Conservation (phyloP, 2,797 vertebrate genomes). For the Allobates femoralis region DNA sequence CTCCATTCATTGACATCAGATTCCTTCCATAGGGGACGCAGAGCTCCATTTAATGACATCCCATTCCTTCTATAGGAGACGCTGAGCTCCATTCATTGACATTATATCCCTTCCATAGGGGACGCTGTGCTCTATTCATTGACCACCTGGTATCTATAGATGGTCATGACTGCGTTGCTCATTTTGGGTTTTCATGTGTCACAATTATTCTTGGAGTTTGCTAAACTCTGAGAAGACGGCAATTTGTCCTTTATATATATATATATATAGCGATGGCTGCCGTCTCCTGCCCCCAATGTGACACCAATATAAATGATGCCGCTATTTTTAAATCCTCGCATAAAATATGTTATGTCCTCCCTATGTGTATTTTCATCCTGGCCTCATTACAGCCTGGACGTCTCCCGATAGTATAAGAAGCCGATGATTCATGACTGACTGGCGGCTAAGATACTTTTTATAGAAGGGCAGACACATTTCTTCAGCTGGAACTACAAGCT, state of each 20-base stretch:
- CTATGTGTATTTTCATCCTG: slow-evolving; percentile 16
- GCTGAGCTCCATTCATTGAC: too few relatives aligned
- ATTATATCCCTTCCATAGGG: background rate
- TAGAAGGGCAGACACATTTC: background rate
- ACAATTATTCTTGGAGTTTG: background rate
- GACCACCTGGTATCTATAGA: background rate
- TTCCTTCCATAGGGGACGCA: too few relatives aligned
- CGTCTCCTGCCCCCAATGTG: background rate
- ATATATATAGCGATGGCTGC: background rate
- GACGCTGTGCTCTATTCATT: background rate
- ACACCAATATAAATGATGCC: slow-evolving; percentile 26
- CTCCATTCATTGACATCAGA: too few relatives aligned
- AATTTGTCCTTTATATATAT: background rate
- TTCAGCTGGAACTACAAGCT: background rate
- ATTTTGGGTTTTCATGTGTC: background rate
- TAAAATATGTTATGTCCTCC: slow-evolving; percentile 10
- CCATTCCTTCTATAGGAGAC: too few relatives aligned
- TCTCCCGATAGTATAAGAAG: background rate
- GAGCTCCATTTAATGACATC: too few relatives aligned
- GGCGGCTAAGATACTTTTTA: background rate
- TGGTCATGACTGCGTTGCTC: background rate
- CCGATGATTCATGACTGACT: slow-evolving; percentile 6
- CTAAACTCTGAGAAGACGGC: background rate
- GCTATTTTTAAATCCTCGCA: slow-evolving; percentile 28
- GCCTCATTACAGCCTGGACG: background rate